phyloP scores from a whole-genome alignment of 2,113 vertebrate genomes.

The Microcebus tavaratra region DNA sequence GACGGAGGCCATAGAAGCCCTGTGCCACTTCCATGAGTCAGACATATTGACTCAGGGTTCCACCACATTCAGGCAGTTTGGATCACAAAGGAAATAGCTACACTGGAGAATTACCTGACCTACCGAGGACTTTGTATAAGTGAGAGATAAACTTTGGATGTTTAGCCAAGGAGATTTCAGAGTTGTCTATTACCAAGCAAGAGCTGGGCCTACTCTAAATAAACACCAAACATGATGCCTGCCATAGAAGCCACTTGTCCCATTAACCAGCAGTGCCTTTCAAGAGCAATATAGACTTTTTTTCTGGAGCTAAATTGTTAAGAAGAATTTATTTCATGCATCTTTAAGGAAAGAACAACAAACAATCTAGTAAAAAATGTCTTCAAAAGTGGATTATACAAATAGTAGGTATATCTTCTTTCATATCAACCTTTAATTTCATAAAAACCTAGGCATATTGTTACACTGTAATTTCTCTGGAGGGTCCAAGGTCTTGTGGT shows the following conservation, averaged over 20 bases:
- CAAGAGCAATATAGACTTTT: neutral
- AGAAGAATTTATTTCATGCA: neutral
- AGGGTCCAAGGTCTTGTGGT: neutral
- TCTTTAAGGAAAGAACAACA: slow-evolving; percentile 9
- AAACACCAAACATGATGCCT: neutral
- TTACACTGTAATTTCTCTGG: neutral
- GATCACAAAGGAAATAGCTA: neutral
- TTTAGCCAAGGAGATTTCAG: neutral
- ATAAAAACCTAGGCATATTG: neutral
- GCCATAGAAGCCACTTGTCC: neutral
- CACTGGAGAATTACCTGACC: neutral
- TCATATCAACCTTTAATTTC: neutral
- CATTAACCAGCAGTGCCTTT: neutral
- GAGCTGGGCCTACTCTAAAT: neutral
- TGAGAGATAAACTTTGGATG: neutral
- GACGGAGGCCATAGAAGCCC: neutral
- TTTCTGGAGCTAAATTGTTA: neutral
- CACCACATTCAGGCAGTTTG: neutral
- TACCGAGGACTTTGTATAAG: neutral
- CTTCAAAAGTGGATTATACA: neutral
- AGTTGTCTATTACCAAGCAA: neutral
- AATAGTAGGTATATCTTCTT: neutral
- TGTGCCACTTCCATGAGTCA: neutral
- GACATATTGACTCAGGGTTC: neutral
- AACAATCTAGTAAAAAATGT: neutral